Base-by-base conservation (phyloP, 2,113 vertebrate genomes). In the Lathamus discolor region DNA sequence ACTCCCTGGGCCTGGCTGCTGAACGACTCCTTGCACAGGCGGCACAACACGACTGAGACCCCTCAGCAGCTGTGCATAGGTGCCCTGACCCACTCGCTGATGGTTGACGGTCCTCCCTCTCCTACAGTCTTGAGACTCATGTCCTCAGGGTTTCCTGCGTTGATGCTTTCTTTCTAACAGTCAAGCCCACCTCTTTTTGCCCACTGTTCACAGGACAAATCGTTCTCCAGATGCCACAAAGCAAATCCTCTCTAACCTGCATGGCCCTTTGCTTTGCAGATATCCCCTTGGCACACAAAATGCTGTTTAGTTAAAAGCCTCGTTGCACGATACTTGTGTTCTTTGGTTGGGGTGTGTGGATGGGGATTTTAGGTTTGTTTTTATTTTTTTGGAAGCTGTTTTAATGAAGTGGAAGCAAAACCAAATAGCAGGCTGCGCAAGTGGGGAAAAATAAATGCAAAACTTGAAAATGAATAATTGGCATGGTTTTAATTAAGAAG, bases 401-500 rank as follows among this genome's bases (percentile, higher is more conserved):
- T 91, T 93, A 96, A 93, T 57, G 76, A 97, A 96, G 83, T 87
- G 82, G 84, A 97, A 98, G 95, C 88, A 97, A 95, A 97, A 94
- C 76, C 81, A 94, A 92, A 78, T 39, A 96, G 85, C 83, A 92
- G 66, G 87, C 95, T 96, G 91, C 5, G 43, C 82, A 92, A 97
- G 95, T 9, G 80, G 94, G 96, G 97, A 70, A 97, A 97, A 97
- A 94, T 83, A 95, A 95, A 95, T 57, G 81, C 37, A 61, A 97
- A 96, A 96, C 90, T 95, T 95, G 95, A 73, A 77, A 97, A 96
- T 92, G 95, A 96, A 95, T 96, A 97, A 97, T 94, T 90, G 93
- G 95, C 25, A 11, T 97, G 97, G 96, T 97, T 97, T 82, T 96
- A 98, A 98, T 97, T 97, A 97, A 61, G 46, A 83, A 88, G 91